Base-by-base conservation (phyloP, 2,797 vertebrate genomes). In the Tiaroga cobitis region DNA sequence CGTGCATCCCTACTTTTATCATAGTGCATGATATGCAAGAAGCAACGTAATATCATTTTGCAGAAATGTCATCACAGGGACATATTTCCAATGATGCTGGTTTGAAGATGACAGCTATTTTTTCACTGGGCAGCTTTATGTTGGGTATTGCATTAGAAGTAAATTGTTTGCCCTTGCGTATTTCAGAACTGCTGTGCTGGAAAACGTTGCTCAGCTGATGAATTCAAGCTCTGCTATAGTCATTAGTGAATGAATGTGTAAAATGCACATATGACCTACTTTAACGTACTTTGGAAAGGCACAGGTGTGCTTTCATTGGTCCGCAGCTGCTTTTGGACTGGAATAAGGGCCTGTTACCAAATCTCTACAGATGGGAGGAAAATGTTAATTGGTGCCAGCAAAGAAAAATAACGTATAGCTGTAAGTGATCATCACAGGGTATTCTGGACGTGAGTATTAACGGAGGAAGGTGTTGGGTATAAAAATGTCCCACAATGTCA, bases 401-500 rank as follows among this genome's bases (percentile, higher is more conserved):
- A 79, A 84, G 56, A 59, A 88, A 87, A 88, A 82, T 82, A 83
- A 89, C 32, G 32, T 86, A 86, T 74, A 86, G 87, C 49, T 69
- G 75, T 21, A 59, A 75, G 51, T 46, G 80, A 68, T 26, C 7
- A n/a, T 46, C 49, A 46, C 16, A 37, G 82, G 49, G 41, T 8
- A 15, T 74, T n/a, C 69, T 37, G 65, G 51, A 65, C 32, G n/a
- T 5, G 81, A 34, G 74, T 4, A 43, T 84, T 81, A 76, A 81
- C 21, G 18, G 78, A 46, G 18, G 0, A 67, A 88, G 80, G 46
- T 81, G 68, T 81, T 13, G 67, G 85, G 83, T 87, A 88, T 68
- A 49, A 79, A 93, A 92, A 91, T 91, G 87, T 95, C 95, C 94
- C 94, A 94, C 90, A 92, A 87, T 94, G 93, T 94, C 93, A 94